These are phyloP conservation scores for Melanotaenia maccullochi DNA, from an alignment of 2,797 vertebrate genomes.

Conservation along the genomic window DNA sequence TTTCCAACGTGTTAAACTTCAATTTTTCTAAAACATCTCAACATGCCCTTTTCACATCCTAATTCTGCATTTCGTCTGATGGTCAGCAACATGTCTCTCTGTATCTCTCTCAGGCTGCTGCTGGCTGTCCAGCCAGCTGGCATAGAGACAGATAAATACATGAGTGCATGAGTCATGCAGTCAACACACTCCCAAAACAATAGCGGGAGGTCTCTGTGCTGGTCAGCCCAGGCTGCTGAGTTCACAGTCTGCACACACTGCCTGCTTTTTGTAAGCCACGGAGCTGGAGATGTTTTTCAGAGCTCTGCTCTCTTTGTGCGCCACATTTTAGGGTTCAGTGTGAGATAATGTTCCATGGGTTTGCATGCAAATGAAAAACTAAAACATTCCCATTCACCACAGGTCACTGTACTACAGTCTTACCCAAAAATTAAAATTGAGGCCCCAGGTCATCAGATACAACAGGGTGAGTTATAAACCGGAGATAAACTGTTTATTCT, in stretches of 20 bases:
- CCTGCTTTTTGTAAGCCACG: slow-evolving; percentile 68
- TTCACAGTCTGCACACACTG: slow-evolving; percentile 75
- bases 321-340: slow-evolving; percentile 28
- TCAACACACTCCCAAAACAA: slow-evolving; percentile 82
- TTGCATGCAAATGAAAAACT: slow-evolving; percentile 36
- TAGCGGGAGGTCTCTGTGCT: slow-evolving; percentile 76
- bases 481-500: slow-evolving; percentile 36
- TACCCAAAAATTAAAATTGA: neutral
- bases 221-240: slow-evolving; percentile 73
- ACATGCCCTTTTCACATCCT: neutral
- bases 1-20: neutral
- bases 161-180: slow-evolving; percentile 80
- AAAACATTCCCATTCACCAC: slow-evolving; percentile 31
- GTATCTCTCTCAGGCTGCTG: slow-evolving; percentile 20
- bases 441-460: slow-evolving; percentile 8
- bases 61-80: slow-evolving; percentile 36
- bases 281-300: slow-evolving; percentile 69
- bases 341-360: slow-evolving; percentile 24
- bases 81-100: slow-evolving; percentile 30
- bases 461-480: slow-evolving; percentile 39
- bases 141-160: slow-evolving; percentile 77
- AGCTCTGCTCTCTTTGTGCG: slow-evolving; percentile 46
- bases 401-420: neutral
- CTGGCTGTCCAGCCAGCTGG: slow-evolving; percentile 46
- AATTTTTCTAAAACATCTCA: slow-evolving; percentile 11